Conservation (phyloP, 2,888 invertebrate species). For the Biston betularia region DNA sequence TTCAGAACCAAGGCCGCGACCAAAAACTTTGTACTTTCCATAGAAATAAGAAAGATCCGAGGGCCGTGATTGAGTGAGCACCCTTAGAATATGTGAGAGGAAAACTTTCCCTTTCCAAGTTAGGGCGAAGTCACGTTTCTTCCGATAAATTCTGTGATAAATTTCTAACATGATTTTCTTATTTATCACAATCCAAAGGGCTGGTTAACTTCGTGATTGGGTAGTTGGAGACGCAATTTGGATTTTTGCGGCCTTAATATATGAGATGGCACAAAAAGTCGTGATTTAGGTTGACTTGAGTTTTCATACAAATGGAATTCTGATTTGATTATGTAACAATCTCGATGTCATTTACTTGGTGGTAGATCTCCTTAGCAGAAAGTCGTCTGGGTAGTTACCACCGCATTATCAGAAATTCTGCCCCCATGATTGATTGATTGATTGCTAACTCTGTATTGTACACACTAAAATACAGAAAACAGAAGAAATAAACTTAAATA, state of each 20-base stretch:
- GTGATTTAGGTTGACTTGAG: slow-evolving; percentile 10
- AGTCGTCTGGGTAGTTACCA: no score
- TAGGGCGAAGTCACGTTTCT: slow-evolving; percentile 41
- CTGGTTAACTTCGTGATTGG: slow-evolving; percentile 37
- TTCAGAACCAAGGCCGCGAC: slow-evolving; percentile 5
- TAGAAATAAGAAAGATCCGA: slow-evolving; percentile 36
- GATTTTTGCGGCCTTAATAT: slow-evolving; percentile 20
- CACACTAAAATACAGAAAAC: no score
- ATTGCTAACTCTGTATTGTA: no score
- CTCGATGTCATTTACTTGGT: no score
- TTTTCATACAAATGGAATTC: slow-evolving; percentile 1
- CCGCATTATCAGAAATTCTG: no score
- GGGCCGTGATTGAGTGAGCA: slow-evolving; percentile 36
- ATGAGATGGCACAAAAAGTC: slow-evolving; percentile 5
- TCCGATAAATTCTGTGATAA: slow-evolving; percentile 39
- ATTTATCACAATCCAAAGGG: slow-evolving; percentile 36
- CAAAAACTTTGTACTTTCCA: slow-evolving; percentile 31
- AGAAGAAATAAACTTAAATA: no score
- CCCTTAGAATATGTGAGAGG: slow-evolving; percentile 35
- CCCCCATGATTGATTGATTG: no score
- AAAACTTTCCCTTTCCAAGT: slow-evolving; percentile 34
- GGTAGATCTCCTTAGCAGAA: no score
- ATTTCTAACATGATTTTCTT: slow-evolving; percentile 38
- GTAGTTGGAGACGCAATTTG: slow-evolving; percentile 31
- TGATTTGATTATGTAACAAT: slow-evolving; percentile 8